Conservation (phyloP, 2,888 invertebrate species). For the Ypsolopha scabrella region DNA sequence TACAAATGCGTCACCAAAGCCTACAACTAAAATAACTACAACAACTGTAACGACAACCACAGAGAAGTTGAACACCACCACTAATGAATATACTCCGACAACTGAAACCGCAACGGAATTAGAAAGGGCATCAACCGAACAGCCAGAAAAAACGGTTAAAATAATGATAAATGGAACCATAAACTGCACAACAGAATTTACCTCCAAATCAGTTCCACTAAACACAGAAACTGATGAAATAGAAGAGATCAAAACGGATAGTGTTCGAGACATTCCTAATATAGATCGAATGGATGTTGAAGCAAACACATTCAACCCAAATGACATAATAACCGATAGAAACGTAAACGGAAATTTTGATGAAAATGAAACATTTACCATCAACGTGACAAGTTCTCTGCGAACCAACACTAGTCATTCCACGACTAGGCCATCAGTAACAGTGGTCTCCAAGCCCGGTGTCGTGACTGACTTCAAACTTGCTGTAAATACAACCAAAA, state of each 20-base stretch:
- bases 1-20: background rate
- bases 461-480: slow-evolving; percentile 37
- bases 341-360: slow-evolving; percentile 34
- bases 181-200: slow-evolving; percentile 57
- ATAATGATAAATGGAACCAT: slow-evolving; percentile 57
- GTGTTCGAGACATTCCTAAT: slow-evolving; percentile 35
- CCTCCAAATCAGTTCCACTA: slow-evolving; percentile 44
- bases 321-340: slow-evolving; percentile 53
- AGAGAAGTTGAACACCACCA: slow-evolving; percentile 14
- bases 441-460: slow-evolving; percentile 31
- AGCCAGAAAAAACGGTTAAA: slow-evolving; percentile 43
- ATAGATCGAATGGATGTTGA: slow-evolving; percentile 30
- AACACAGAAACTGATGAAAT: slow-evolving; percentile 32
- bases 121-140: slow-evolving; percentile 30
- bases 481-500: slow-evolving; percentile 55
- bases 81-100: slow-evolving; percentile 14
- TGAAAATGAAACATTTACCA: slow-evolving; percentile 65
- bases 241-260: slow-evolving; percentile 27
- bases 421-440: slow-evolving; percentile 19
- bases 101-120: slow-evolving; percentile 14
- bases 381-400: slow-evolving; percentile 69
- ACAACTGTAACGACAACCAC: background rate
- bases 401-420: slow-evolving; percentile 47
- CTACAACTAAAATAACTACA: background rate
- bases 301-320: slow-evolving; percentile 39